Evolutionary conservation across 2,888 invertebrate species (phyloP).

Genomic region (Heliconius charithonia): DNA sequence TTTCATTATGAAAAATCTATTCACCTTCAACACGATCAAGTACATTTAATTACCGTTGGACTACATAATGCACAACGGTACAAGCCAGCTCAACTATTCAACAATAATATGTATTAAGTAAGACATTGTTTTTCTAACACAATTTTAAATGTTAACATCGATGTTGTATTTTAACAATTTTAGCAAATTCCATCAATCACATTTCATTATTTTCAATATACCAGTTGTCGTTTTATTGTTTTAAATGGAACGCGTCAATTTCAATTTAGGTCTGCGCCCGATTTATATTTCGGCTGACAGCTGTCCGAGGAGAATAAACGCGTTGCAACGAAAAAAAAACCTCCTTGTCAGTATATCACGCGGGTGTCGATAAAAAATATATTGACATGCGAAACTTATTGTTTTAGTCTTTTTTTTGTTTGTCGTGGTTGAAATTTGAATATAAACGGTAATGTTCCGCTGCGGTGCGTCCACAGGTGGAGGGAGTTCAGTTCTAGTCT

Average conservation of each 20-base stretch:
- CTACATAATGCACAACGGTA: not conserved
- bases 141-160: not conserved
- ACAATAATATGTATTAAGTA: not conserved
- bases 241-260: slow-evolving; percentile 81
- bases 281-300: slow-evolving; percentile 67
- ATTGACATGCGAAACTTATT: slow-evolving; percentile 47
- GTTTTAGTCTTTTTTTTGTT: slow-evolving; percentile 51
- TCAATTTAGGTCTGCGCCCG: slow-evolving; percentile 72
- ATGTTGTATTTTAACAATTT: slow-evolving; percentile 31
- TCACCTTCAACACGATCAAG: no score
- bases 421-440: slow-evolving; percentile 65
- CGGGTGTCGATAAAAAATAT: slow-evolving; percentile 41
- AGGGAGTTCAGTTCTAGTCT: slow-evolving; percentile 30
- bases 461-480: slow-evolving; percentile 58
- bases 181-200: slow-evolving; percentile 63
- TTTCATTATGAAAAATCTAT: not conserved
- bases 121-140: not conserved
- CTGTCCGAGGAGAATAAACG: slow-evolving; percentile 62
- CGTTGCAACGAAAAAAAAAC: slow-evolving; percentile 52
- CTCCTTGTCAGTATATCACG: slow-evolving; percentile 48
- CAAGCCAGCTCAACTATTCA: not conserved
- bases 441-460: slow-evolving; percentile 82
- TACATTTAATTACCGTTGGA: not conserved
- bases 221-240: slow-evolving; percentile 71
- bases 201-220: slow-evolving; percentile 77